Evolutionary conservation across 1,140 invertebrate genomes (phyloP), one percentile per base, ranked within the genome.

Genomic region (Drosophila parvula): DNA sequence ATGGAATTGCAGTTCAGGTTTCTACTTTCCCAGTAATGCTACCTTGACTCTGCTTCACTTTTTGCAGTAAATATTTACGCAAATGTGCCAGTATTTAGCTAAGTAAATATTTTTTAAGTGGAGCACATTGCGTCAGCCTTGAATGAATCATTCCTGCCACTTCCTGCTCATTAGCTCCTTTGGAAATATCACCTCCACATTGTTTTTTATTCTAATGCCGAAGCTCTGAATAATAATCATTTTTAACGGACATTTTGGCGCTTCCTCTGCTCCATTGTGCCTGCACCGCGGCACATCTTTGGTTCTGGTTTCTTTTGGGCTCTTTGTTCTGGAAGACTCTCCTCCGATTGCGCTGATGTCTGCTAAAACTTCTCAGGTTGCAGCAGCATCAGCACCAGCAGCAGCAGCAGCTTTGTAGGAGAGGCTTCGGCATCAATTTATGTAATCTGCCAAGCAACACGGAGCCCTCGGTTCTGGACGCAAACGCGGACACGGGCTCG

Each of bases 361-460:
- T 48, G 40, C 32, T 7, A 7, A 0, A 38, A 34, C 69, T 71
- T 86, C 81, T 85, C 81, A 75, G 73, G 81, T 85, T 85, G 78
- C 83, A 88, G 53, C 44, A 32, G 30, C 48, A 6, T 47, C 63
- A 70, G 53, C 44, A 32, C n/a, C 48, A 6, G 44, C 63, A 70
- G 53, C 44, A 32, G 30, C 48, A 6, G 44, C 63, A 70, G 47
- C 47, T 6, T 53, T 12, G 8, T 18, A 53, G 51, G 32, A 65
- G 65, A 79, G 55, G 83, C 83, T 77, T 88, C 83, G 74, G 64
- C 83, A 88, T 89, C 83, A 88, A 88, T 88, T 88, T 88, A 88
- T 88, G 84, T 88, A 88, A 89, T 89, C 83, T 80, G 84, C 73
- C 82, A 86, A 69, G 57, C 47, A 60, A 74, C 43, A 40, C 41